Base-by-base conservation (phyloP, 2,888 invertebrate genomes). In the Mesoligia furuncula region DNA sequence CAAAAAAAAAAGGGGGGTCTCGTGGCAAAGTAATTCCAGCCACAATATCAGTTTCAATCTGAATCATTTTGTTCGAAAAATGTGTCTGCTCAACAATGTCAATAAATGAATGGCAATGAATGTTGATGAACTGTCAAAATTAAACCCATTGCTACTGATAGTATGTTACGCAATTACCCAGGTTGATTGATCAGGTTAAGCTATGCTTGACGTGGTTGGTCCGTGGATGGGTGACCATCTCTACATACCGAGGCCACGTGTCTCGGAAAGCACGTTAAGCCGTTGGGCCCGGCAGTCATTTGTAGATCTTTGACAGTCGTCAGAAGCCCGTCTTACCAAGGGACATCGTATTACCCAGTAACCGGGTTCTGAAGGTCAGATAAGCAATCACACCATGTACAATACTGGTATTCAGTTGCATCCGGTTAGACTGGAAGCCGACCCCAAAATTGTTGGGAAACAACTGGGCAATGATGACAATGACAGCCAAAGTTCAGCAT, bases 401-500 rank as follows among this genome's bases (percentile, higher is more conserved):
- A 51, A 51, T 51, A 51, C 51, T 51, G 51, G 20, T 20, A 51
- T 20, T 51, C 20, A 51, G 51, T 20, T 51, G 8, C 20, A 20
- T 8, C 7, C 8, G 51, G 24, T 54, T 24, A 24, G 24, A 54
- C n/a, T 57, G 11, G n/a, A 57, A 57, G 51, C 24, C 51, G 54
- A 57, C 54, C n/a, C n/a, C 5, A n/a, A 57, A 57, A n/a, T n/a
- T 4, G 0, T n/a, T 5, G 0, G n/a, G 11, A 57, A n/a, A n/a
- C n/a, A 11, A 11, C n/a, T 11, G 11, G 24, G 11, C 11, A n/a
- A 57, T 54, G 54, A n/a, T 54, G 11, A 24, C 27, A 54, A 57
- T 31, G 20, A 59, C 24, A 27, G 17, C 65, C 24, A 67, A 73
- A 54, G 36, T 74, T 67, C 74, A 66, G 17, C 13, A 59, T 51